Base-by-base conservation (phyloP, 2,113 vertebrate species). In the Zosterops borbonicus region DNA sequence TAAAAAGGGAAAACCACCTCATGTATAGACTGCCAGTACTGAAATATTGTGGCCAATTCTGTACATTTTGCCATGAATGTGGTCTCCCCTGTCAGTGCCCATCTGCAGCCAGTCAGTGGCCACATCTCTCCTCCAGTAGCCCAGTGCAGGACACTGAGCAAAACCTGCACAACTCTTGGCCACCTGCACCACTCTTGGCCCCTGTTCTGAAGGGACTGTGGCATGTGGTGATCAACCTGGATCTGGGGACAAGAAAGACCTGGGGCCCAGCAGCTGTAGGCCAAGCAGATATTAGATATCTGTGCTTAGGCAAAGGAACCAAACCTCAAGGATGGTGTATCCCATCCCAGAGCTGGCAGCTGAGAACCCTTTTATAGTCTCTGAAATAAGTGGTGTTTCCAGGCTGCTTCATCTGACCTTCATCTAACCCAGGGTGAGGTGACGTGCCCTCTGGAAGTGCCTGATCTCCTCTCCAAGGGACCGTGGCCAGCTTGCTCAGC, bases 291-390 rank as follows among this genome's bases (percentile, higher is more conserved):
- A 39, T 3, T 49, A 35, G 53, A 49, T 9, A 74, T 23, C 86
- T 37, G 5, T 1, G 0, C 41, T 74, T 41, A 59, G 37, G 50
- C 37, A 83, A 44, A 68, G 41, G 82, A 85, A 33, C 20, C 46
- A 69, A 41, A 70, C 60, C 42, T 80, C 46, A 25, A 37, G 52
- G 17, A 29, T 69, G 31, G 14, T 49, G 19, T 35, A 33, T 62
- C n/a, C 42, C 63, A 46, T 89, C 33, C 41, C 59, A 74, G 64
- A 81, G 46, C 68, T 70, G 69, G 73, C 93, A 91, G 80, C 87
- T 94, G 96, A 89, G 68, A 81, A 9, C 42, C 59, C n/a, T 91
- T 92, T 91, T 94, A 77, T 67, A 91, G 73, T 24, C 50, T 62
- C 1, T 33, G 29, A 65, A 77, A 69, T 71, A 92, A 33, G 46